Evolutionary conservation across 2,888 invertebrate species (phyloP).

Genomic region (Caenorhabditis parvicauda): DNA sequence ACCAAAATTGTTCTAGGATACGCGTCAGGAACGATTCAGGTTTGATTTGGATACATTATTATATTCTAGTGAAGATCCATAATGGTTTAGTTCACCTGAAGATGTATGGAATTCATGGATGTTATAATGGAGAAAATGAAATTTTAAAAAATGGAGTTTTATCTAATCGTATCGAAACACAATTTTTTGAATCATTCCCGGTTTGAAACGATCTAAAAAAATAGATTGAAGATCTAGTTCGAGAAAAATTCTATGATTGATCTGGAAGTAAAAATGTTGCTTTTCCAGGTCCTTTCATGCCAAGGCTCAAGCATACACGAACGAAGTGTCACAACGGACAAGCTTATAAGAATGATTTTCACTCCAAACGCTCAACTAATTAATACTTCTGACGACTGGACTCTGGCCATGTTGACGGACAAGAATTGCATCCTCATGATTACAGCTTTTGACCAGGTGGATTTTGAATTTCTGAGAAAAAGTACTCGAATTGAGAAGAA

Average conservation of each 20-base stretch:
- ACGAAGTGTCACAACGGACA: conserved; percentile 37
- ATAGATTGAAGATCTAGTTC: no score
- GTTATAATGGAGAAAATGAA: no score
- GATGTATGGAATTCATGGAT: no score
- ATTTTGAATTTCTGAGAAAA: no score
- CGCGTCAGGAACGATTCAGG: conserved; percentile 49
- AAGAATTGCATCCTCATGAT: conserved; percentile 33
- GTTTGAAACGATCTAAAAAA: no score
- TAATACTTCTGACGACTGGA: conserved; percentile 43
- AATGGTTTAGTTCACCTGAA: background rate
- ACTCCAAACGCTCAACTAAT: conserved; percentile 32
- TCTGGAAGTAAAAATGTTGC: no score
- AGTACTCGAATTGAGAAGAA: no score
- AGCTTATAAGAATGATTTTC: conserved; percentile 44
- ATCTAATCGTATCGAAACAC: no score
- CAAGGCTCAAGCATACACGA: conserved; percentile 55
- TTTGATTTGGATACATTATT: conserved; percentile 18
- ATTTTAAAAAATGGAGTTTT: no score
- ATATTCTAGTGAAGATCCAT: background rate
- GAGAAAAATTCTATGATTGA: no score
- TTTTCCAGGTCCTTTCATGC: conserved; percentile 48
- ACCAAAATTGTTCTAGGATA: conserved; percentile 70
- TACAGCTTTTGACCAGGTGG: conserved; percentile 30
- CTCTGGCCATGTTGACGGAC: conserved; percentile 40
- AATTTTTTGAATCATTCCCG: no score